These are phyloP conservation scores for Monodelphis domestica DNA, from an alignment of 2,797 vertebrate genomes.

Conservation along the genomic window DNA sequence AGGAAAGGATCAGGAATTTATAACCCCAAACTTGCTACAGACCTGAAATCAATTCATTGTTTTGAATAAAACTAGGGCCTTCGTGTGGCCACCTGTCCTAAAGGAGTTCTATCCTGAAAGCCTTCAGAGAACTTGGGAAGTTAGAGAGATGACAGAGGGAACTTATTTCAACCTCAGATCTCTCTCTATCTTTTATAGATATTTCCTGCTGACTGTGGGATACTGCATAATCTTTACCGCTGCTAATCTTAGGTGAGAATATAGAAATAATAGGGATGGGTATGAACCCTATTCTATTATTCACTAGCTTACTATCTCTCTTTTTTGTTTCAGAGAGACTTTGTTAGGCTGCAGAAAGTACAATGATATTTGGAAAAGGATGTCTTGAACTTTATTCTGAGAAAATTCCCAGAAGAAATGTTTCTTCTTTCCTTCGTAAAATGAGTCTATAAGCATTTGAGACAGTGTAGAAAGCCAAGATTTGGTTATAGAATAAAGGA, in stretches of 20 bases:
- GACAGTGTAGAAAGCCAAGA: background rate
- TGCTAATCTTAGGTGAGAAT: background rate
- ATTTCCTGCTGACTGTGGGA: no score
- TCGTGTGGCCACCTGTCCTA: background rate
- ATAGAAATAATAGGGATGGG: background rate
- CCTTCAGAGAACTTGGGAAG: background rate
- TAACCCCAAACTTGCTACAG: background rate
- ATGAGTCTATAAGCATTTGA: background rate
- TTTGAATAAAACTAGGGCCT: background rate
- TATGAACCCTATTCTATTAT: background rate
- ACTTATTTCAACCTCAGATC: background rate
- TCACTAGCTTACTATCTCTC: background rate
- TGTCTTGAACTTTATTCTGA: background rate
- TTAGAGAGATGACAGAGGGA: background rate
- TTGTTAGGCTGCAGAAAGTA: slow-evolving; percentile 1
- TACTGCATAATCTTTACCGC: background rate
- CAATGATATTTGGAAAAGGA: background rate
- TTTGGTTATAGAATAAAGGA: background rate
- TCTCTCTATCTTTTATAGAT: background rate
- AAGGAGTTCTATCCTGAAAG: no score
- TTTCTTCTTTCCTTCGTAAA: background rate
- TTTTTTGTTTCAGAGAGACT: background rate
- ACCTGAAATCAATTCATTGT: background rate
- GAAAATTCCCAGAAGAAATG: background rate
- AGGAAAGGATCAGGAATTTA: background rate